Evolutionary conservation across 2,888 invertebrate species (phyloP).

Genomic region (Dione vanillae): DNA sequence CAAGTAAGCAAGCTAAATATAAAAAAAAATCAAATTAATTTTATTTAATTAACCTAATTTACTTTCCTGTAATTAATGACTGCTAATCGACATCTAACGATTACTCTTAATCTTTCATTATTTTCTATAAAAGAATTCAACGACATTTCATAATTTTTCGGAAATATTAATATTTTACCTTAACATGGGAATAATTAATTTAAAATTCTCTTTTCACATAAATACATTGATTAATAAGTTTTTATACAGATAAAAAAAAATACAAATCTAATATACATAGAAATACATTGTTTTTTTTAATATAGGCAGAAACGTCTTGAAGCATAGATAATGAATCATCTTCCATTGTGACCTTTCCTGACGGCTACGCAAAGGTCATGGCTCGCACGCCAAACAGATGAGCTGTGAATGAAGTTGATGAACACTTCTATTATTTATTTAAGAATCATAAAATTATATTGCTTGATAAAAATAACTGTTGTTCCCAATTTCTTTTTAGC

Average conservation of each 20-base stretch:
- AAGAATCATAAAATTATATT: not conserved
- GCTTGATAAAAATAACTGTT: not conserved
- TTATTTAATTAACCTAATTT: conserved; percentile 29
- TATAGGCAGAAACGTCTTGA: not conserved
- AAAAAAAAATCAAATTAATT: conserved; percentile 18
- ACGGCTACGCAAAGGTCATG: conserved; percentile 41
- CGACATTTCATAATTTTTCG: conserved; percentile 1
- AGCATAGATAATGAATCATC: conserved; percentile 35
- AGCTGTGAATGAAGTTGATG: conserved; percentile 33
- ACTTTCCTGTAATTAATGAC: conserved; percentile 26
- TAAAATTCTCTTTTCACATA: no score
- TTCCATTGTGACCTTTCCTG: conserved; percentile 37
- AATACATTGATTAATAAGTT: not conserved
- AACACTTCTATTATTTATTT: conserved; percentile 28
- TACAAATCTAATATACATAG: no score
- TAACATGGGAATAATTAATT: no score
- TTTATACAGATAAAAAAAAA: not conserved
- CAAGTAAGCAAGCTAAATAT: not conserved
- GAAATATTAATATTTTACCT: no score
- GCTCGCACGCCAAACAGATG: conserved; percentile 28
- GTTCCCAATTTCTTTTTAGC: not conserved
- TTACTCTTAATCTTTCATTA: conserved; percentile 8
- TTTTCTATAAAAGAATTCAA: conserved; percentile 17
- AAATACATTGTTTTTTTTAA: conserved; percentile 12
- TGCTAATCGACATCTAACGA: conserved; percentile 22